phyloP scores from a whole-genome alignment of 1,140 invertebrate species.

The Saccostrea cuccullata region DNA sequence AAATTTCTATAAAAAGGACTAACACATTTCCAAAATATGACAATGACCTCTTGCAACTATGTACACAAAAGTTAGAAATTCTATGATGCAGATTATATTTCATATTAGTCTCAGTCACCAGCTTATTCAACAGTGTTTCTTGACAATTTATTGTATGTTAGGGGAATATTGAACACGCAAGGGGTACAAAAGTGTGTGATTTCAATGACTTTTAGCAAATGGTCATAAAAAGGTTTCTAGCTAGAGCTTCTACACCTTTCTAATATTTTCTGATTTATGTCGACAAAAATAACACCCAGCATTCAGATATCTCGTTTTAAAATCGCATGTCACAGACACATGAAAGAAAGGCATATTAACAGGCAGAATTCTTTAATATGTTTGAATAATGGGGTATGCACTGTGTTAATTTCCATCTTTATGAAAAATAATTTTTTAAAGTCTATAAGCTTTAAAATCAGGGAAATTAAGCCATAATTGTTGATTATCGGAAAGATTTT shows the following conservation, averaged over 20 bases:
- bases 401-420: constrained; percentile 5
- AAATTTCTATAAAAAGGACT: neutral
- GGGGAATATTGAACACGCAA: constrained; percentile 7
- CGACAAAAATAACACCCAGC: constrained; percentile 12
- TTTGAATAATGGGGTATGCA: neutral
- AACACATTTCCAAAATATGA: neutral
- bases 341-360: constrained; percentile 2
- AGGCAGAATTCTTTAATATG: neutral
- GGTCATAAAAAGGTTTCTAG: constrained; percentile 29
- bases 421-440: neutral
- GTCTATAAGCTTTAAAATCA: neutral
- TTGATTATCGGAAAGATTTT: neutral
- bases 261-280: neutral
- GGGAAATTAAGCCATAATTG: neutral
- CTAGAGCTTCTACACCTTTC: neutral
- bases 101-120: neutral
- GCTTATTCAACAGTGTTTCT: neutral
- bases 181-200: neutral
- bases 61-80: constrained; percentile 28
- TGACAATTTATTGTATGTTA: neutral
- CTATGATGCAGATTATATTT: neutral
- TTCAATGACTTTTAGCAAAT: neutral
- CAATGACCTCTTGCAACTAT: neutral
- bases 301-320: constrained; percentile 16
- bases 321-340: constrained; percentile 11